Base-by-base conservation (phyloP, 2,113 vertebrate species). In the Microcebus ravelobensis region DNA sequence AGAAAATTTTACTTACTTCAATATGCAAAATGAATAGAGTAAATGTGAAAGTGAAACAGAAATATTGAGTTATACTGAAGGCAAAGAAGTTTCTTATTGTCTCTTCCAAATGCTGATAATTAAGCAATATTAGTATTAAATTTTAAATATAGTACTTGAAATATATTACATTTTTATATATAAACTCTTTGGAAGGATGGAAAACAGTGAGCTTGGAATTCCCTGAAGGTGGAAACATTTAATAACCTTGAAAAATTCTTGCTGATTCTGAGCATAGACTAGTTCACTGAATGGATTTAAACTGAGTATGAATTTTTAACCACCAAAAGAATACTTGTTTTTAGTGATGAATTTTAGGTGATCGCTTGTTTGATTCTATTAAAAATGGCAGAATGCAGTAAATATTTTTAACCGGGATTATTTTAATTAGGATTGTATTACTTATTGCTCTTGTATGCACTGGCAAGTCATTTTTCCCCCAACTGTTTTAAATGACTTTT, bases 1-100 rank as follows among this genome's bases (percentile, higher is more conserved):
- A 94, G 57, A 90, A 84, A 87, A 81, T 29, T 65, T 91, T 76
- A 94, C 63, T 84, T 93, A 59, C 59, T 95, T 96, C 42, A 89
- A 0, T 77, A 77, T 94, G n/a, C 20, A 93, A 76, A 90, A 79
- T 14, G 63, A 85, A 34, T 73, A 45, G 65, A 77, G 29, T 89
- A 77, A 86, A 86, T 91, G 15, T 97, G 77, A 77, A 93, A 52
- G 50, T 93, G 76, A 94, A 92, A 82, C 50, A 89, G 20, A 90
- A 76, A 57, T 91, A 86, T 11, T 93, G 59, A 92, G 11, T 52
- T 89, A 13, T 55, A 83, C 4, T 84, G 11, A 65, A 52, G 57
- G 65, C 65, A 8, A 63, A 83, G 48, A 91, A 89, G 6, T 77
- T 95, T 94, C 50, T 87, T 57, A 45, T 86, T 34, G 10, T 79